A percentile compares a stretch with the other conserved stretches of the same genome.
phyloP scores from a whole-genome alignment of 64 coral and sea anemone species.

The Actinia equina region DNA sequence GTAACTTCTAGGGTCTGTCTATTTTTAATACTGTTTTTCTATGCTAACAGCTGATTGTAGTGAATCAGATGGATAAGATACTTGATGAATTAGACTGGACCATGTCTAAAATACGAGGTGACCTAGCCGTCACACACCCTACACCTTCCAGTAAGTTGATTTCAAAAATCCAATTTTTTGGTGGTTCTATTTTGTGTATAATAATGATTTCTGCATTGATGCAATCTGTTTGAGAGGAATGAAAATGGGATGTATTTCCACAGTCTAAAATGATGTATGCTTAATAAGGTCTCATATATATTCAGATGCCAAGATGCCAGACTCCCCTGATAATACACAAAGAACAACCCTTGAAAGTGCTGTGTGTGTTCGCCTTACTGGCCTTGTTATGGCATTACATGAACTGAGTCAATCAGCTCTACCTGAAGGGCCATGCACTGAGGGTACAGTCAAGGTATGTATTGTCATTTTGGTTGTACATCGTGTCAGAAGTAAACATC shows the following conservation, averaged over 20 bases:
- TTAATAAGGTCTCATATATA: not conserved
- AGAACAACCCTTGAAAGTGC: conserved; percentile 53
- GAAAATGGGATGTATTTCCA: no score
- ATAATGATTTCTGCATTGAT: no score
- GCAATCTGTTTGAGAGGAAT: no score
- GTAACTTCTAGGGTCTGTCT: no score
- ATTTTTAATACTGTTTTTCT: not conserved
- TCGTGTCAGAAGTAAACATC: no score
- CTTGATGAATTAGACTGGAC: conserved; percentile 91
- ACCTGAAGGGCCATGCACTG: conserved; percentile 84
- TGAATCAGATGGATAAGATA: conserved; percentile 71
- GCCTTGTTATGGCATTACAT: conserved; percentile 69
- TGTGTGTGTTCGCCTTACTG: conserved; percentile 66
- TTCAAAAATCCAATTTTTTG: no score
- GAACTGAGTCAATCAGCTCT: conserved; percentile 86
- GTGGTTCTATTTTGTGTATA: no score
- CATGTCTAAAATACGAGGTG: conserved; percentile 74
- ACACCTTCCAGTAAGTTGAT: conserved; percentile 16
- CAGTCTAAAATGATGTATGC: not conserved
- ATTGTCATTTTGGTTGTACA: not conserved
- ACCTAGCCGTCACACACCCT: conserved; percentile 3
- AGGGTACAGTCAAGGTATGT: conserved; percentile 66
- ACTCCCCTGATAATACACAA: conserved; percentile 75
- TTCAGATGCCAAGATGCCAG: conserved; percentile 56
- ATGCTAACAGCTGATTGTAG: conserved; percentile 48